Percentiles rank a stretch among this genome's conserved stretches.
These are phyloP conservation scores for Tragelaphus scriptus DNA, from an alignment of 2,113 vertebrate species.

Conservation along the genomic window DNA sequence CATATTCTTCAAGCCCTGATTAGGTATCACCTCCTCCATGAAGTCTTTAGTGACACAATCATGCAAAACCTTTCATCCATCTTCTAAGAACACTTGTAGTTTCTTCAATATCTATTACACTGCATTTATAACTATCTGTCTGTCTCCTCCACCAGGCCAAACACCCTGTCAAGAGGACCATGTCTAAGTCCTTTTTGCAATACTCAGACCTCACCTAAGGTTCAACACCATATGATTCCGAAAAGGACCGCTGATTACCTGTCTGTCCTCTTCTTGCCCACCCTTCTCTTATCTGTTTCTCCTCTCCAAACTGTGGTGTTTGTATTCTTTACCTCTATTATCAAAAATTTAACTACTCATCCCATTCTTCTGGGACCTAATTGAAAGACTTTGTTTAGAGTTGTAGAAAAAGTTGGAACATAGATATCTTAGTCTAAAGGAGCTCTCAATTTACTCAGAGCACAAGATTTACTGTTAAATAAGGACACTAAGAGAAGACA, in stretches of 20 bases:
- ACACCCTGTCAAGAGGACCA: neutral
- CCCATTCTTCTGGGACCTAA: conserved; percentile 15
- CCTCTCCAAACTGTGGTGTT: neutral
- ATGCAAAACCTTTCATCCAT: conserved; percentile 18
- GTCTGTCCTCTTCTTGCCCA: neutral
- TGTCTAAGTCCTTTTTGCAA: neutral
- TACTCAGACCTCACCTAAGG: neutral
- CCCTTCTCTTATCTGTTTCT: neutral
- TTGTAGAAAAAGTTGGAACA: neutral
- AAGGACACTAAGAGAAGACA: neutral
- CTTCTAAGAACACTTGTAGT: neutral
- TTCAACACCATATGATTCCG: neutral
- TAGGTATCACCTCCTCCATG: neutral
- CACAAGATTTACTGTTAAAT: conserved; percentile 17
- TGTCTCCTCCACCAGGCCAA: neutral
- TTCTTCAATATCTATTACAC: neutral
- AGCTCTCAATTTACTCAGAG: neutral
- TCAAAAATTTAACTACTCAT: conserved; percentile 26
- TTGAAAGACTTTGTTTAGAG: neutral
- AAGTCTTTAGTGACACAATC: conserved; percentile 1
- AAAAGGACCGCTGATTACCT: neutral
- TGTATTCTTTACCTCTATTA: neutral
- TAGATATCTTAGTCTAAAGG: neutral
- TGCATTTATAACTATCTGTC: neutral
- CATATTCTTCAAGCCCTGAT: conserved; percentile 6